phyloP scores from a whole-genome alignment of 2,888 invertebrate species.

The Mimachlamys varia region DNA sequence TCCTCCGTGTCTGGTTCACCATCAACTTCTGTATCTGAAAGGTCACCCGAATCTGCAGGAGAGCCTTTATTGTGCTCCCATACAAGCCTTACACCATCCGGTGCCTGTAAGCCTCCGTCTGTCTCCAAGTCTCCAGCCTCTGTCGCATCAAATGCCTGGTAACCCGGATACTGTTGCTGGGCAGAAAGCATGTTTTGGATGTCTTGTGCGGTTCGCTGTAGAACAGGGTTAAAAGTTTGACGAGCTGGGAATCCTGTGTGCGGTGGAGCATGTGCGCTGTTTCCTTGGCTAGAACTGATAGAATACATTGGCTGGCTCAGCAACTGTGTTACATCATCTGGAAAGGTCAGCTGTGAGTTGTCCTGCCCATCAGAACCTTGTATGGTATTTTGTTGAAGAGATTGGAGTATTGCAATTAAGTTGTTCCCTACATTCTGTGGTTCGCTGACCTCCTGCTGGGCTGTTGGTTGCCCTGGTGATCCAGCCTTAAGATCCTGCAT shows the following conservation, averaged over 20 bases:
- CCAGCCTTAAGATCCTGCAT: not conserved
- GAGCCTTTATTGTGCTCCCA: not conserved
- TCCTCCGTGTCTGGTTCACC: not conserved
- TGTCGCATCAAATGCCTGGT: not conserved
- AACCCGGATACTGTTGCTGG: not conserved
- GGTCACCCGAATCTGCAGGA: not conserved
- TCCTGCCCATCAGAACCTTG: not conserved
- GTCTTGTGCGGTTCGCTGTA: not conserved
- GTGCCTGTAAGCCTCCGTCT: not conserved
- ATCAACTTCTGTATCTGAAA: not conserved
- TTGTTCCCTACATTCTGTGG: not conserved
- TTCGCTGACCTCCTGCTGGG: not conserved
- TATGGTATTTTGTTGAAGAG: not conserved
- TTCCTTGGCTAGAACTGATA: not conserved
- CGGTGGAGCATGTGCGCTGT: not conserved
- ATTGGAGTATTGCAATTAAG: not conserved
- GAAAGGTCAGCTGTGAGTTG: not conserved
- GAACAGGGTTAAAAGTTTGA: not conserved
- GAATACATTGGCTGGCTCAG: not conserved
- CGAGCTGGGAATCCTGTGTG: not conserved
- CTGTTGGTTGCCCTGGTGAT: not conserved
- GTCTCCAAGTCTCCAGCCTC: conserved; percentile 23
- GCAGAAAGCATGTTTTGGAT: not conserved
- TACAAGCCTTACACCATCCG: not conserved
- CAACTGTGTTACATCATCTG: not conserved